A percentile compares a stretch with the other conserved stretches of the same genome.
Evolutionary conservation across 2,797 vertebrate species (phyloP).

Genomic region (Eremophila alpestris): DNA sequence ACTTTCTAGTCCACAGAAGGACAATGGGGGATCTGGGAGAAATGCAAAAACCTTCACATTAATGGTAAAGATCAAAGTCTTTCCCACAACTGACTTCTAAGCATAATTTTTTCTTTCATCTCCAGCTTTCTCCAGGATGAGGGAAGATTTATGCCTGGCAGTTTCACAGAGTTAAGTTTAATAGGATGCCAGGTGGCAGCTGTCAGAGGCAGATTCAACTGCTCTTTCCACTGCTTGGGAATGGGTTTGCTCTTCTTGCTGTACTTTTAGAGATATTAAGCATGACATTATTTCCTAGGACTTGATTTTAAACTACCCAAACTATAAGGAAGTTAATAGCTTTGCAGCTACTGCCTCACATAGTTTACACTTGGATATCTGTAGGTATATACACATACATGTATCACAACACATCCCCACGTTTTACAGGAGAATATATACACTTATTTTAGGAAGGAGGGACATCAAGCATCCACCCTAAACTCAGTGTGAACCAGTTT

Average conservation of each 20-base stretch:
- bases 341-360: neutral
- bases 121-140: conserved; percentile 28
- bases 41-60: neutral
- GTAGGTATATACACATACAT: neutral
- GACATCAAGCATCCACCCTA: neutral
- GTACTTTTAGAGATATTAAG: neutral
- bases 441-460: neutral
- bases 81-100: conserved; percentile 19
- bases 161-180: conserved; percentile 36
- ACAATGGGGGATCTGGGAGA: conserved; percentile 5
- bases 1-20: conserved; percentile 9
- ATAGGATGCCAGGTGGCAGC: conserved; percentile 48
- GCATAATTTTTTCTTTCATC: conserved; percentile 49
- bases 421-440: neutral
- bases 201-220: conserved; percentile 31
- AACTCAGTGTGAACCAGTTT: neutral
- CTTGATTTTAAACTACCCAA: neutral
- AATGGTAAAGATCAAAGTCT: conserved; percentile 50
- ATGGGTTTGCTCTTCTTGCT: conserved; percentile 7
- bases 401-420: neutral
- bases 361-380: neutral
- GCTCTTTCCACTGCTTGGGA: conserved; percentile 17
- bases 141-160: conserved; percentile 38
- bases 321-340: neutral
- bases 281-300: neutral